Evolutionary conservation across 2,113 vertebrate species (phyloP).

Genomic region (Xyliphius kryptos): DNA sequence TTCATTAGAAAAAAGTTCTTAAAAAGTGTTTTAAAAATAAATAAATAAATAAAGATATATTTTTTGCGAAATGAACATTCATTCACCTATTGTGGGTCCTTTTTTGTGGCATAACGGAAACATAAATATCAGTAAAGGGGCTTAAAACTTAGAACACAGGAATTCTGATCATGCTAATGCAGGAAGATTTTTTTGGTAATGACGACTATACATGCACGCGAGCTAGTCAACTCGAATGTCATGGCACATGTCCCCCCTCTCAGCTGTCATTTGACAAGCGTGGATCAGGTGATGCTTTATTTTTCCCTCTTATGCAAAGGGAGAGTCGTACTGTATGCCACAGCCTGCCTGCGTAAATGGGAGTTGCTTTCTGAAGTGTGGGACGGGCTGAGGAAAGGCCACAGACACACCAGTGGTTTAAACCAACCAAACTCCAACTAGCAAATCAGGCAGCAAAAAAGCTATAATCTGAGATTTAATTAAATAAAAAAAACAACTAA

Average conservation of each 20-base stretch:
- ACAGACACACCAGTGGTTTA: not conserved
- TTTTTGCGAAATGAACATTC: too few species aligned
- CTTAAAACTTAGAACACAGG: constrained; percentile 2
- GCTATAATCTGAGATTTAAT: constrained; percentile 24
- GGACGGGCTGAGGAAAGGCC: constrained; percentile 12
- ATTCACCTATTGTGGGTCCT: too few species aligned
- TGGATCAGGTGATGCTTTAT: constrained; percentile 43
- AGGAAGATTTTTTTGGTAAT: constrained; percentile 2
- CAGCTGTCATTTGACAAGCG: constrained; percentile 37
- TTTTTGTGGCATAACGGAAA: constrained; percentile 4
- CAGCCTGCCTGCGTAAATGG: constrained; percentile 4
- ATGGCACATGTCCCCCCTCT: constrained; percentile 27
- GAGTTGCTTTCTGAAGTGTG: constrained; percentile 24
- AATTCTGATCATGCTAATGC: not conserved
- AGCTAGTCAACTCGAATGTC: constrained; percentile 46
- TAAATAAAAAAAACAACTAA: not conserved
- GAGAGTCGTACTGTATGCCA: constrained; percentile 18
- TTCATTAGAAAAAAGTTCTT: too few species aligned
- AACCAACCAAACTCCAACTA: constrained; percentile 6
- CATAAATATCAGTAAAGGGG: constrained; percentile 8
- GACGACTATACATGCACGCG: constrained; percentile 21
- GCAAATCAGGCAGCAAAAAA: constrained; percentile 7
- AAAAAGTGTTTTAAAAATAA: too few species aligned
- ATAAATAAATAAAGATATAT: too few species aligned
- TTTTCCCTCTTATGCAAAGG: constrained; percentile 17